Evolutionary conservation across 2,797 vertebrate species (phyloP).

Genomic region (Cygnus olor): DNA sequence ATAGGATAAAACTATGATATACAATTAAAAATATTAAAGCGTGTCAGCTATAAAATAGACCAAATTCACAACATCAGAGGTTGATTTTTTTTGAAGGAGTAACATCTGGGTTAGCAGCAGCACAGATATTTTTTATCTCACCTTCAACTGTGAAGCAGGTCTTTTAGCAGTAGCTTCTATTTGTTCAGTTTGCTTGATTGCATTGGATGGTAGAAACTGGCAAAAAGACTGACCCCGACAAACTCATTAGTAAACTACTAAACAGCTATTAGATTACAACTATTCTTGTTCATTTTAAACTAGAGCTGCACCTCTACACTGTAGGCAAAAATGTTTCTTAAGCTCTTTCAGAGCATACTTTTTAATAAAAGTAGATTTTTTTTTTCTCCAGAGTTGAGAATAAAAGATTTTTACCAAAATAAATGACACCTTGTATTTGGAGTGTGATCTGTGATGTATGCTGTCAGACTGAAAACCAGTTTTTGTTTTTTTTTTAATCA

Average conservation of each 20-base stretch:
- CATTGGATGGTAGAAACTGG: not conserved
- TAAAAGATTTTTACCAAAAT: not conserved
- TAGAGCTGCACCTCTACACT: not conserved
- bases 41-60: not conserved
- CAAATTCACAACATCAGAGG: not conserved
- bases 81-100: not conserved
- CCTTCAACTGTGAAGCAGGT: not conserved
- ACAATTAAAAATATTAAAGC: not conserved
- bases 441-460: not conserved
- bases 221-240: not conserved
- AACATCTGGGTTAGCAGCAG: not conserved
- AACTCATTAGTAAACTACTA: not conserved
- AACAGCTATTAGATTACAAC: not conserved
- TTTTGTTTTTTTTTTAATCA: not conserved
- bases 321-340: not conserved
- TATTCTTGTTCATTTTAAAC: not conserved
- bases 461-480: not conserved
- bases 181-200: not conserved
- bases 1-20: conserved; percentile 11
- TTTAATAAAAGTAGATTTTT: not conserved
- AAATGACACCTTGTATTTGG: not conserved
- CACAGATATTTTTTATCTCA: not conserved
- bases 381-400: not conserved
- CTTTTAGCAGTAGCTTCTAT: not conserved
- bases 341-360: not conserved